Percentiles rank a stretch among this genome's conserved stretches.
These are phyloP conservation scores for Melozone crissalis DNA, from an alignment of 2,113 vertebrate genomes.

Conservation along the genomic window DNA sequence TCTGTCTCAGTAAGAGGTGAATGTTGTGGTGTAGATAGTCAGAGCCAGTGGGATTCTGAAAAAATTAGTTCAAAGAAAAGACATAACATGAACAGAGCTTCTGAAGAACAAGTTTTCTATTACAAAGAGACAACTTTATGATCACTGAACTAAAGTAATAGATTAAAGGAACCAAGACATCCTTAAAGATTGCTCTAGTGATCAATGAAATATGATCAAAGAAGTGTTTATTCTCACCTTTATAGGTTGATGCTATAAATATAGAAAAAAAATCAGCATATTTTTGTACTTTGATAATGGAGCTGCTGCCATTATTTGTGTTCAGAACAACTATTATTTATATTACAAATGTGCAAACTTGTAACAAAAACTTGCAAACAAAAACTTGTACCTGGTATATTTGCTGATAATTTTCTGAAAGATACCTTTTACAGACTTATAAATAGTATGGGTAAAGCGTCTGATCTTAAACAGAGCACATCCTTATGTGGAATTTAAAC, in stretches of 20 bases:
- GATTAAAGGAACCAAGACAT: neutral
- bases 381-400: neutral
- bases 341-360: neutral
- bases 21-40: neutral
- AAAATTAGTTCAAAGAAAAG: neutral
- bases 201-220: slow-evolving; percentile 5
- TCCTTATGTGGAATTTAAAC: neutral
- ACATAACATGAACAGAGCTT: neutral
- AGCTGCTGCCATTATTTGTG: neutral
- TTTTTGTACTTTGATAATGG: neutral
- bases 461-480: neutral
- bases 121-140: neutral
- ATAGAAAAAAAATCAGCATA: neutral
- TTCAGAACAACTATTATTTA: neutral
- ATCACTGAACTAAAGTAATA: neutral
- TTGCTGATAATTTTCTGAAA: neutral
- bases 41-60: neutral
- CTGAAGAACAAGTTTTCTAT: neutral
- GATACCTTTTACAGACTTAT: neutral
- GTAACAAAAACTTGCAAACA: too few species aligned
- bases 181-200: neutral
- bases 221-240: neutral
- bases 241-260: neutral
- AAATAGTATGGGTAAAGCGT: neutral
- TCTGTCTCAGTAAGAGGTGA: neutral